A percentile compares a stretch with the other conserved stretches of the same genome.
phyloP scores from a whole-genome alignment of 2,797 vertebrate species.

The Tragopan temminckii region DNA sequence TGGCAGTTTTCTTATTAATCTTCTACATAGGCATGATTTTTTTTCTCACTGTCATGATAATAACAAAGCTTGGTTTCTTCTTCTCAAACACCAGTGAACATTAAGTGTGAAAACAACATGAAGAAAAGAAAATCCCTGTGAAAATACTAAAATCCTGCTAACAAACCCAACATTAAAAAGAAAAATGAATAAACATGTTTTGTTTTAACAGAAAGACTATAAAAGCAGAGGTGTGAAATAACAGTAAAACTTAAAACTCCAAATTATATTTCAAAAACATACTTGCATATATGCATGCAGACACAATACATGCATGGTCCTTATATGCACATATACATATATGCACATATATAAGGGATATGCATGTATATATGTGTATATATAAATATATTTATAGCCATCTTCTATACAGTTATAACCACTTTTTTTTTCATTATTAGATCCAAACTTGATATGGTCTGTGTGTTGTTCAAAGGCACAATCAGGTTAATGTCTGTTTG shows the following conservation, averaged over 20 bases:
- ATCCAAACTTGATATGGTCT: not conserved
- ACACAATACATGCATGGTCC: not conserved
- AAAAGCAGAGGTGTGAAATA: not conserved
- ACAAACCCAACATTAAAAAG: not conserved
- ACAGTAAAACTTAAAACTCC: not conserved
- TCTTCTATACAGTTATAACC: not conserved
- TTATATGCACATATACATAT: not conserved
- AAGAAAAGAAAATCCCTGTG: not conserved
- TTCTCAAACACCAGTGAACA: not conserved
- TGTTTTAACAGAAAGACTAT: not conserved
- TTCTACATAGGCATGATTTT: not conserved
- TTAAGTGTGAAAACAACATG: not conserved
- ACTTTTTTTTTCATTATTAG: not conserved
- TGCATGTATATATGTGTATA: not conserved
- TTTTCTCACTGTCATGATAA: not conserved
- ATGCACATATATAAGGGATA: not conserved
- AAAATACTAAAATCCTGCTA: not conserved
- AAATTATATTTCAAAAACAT: not conserved
- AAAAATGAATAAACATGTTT: not conserved
- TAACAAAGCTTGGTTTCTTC: not conserved
- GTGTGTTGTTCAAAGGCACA: not conserved
- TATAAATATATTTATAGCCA: not conserved
- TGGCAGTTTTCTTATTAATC: not conserved
- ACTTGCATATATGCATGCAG: not conserved
- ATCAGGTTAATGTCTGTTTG: constrained; percentile 14